These are phyloP conservation scores for Diglossa cyanea DNA, from an alignment of 2,797 vertebrate genomes.

Conservation along the genomic window DNA sequence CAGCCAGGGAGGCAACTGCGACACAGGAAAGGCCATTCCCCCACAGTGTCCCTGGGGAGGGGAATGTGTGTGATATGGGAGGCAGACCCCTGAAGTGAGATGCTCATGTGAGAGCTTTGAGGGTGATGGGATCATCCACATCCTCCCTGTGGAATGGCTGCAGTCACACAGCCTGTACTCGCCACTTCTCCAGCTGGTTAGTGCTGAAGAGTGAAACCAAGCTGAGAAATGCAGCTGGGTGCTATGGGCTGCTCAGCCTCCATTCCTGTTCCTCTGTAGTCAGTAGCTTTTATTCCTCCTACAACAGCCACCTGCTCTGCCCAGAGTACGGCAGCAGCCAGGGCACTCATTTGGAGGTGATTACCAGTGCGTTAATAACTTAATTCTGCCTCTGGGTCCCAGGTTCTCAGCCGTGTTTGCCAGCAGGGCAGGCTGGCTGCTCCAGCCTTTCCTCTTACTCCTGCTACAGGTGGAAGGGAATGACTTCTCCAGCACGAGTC, in stretches of 20 bases:
- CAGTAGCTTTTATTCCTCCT: neutral
- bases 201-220: neutral
- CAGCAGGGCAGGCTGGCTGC: neutral
- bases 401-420: fast-evolving
- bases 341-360: neutral
- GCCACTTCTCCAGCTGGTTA: neutral
- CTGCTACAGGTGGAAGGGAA: neutral
- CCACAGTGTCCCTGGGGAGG: fast-evolving
- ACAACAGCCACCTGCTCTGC: fast-evolving
- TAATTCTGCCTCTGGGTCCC: neutral
- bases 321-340: neutral
- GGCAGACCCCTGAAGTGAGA: fast-evolving
- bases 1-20: neutral
- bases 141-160: neutral
- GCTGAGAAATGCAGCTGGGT: neutral
- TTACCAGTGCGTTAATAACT: neutral
- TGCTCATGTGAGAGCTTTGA: neutral
- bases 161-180: neutral
- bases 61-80: fast-evolving
- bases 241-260: neutral
- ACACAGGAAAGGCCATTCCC: neutral
- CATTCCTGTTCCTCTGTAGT: neutral
- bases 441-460: neutral
- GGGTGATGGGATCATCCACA: fast-evolving
- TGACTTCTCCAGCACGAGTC: neutral